Evolutionary conservation across 2,888 invertebrate species (phyloP), one percentile per base, ranked within the genome.

Genomic region (Mamestra brassicae): DNA sequence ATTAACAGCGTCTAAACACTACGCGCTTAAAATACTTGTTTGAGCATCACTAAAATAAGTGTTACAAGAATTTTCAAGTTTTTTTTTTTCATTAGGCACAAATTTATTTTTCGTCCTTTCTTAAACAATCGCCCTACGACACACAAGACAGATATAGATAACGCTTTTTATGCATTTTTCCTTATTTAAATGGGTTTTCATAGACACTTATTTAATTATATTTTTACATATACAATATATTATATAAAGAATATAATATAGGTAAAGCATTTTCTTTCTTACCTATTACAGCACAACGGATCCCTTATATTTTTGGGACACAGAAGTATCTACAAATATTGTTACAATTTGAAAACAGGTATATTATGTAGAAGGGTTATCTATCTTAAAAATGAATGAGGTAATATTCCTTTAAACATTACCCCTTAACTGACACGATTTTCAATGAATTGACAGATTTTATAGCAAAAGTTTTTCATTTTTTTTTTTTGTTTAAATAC

Each of bases 201-300:
- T 96, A 96, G 96, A 96, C 96, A 96, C 95, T 94, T 93, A 95
- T 93, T 95, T 95, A 94, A 90, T 93, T 92, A 92, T 94, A 96
- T 94, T 92, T 95, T 94, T 96, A 96, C 95, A 96, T 95, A 96
- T 96, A 96, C 88, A 90, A 95, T 95, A 95, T 96, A 96, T 96
- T 95, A 95, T 96, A 96, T 96, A 96, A 87, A 96, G 96, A 96
- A 96, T 96, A 96, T 95, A 96, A 93, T 95, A 93, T 95, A 94
- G 93, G 96, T 96, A 96, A 96, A 96, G 96, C 96, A 96, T 96
- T 96, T 95, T 94, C 91, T 95, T 93, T 93, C 93, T 95, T 94
- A 94, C 91, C 89, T 89, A 90, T 90, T 93, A 94, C 93, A 95
- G 95, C 95, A 96, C 95, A 95, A 94, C 94, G 94, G 94, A 95